Evolutionary conservation across 2,797 vertebrate species (phyloP), one percentile per base, ranked within the genome.

Genomic region (Hippocampus kuda): DNA sequence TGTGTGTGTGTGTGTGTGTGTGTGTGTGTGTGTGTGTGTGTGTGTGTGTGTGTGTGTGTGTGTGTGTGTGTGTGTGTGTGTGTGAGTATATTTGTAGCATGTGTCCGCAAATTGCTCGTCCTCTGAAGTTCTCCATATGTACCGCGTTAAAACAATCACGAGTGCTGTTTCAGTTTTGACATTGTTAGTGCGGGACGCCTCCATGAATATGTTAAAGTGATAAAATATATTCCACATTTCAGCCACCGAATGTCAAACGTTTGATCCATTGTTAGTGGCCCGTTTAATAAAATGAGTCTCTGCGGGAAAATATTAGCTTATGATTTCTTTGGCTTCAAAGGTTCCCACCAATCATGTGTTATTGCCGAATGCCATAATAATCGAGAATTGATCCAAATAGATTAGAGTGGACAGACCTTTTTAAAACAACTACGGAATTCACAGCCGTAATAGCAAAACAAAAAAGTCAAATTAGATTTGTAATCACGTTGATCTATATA

Each of bases 61-160:
- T 65, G 60, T 69, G 68, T 57, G 65, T 67, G 62, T 66, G 68
- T 68, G 66, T 53, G 62, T 65, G 65, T 69, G 41, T 65, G 53
- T 64, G 61, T 48, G 59, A 61, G 69, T 67, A 76, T 75, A 77
- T 80, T 68, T 74, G 59, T 68, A 75, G 74, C 77, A 79, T 56
- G 65, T 78, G 74, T 79, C 69, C 72, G 73, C 70, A 77, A 80
- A 51, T 13, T 72, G 70, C 38, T 75, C 30, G 5, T 71, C 69
- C 71, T 76, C 70, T 76, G 78, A 85, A 80, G 77, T 78, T 70
- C 74, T 79, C 77, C 83, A 82, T 67, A 72, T 81, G 79, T 75
- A 70, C 65, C 30, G 24, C 24, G 68, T 75, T 77, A 81, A 70
- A 84, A 70, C 72, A 71, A 77, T 70, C 71, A 67, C 48, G 70